phyloP scores from a whole-genome alignment of 2,888 invertebrate species.

The Hyppa rectilinea region DNA sequence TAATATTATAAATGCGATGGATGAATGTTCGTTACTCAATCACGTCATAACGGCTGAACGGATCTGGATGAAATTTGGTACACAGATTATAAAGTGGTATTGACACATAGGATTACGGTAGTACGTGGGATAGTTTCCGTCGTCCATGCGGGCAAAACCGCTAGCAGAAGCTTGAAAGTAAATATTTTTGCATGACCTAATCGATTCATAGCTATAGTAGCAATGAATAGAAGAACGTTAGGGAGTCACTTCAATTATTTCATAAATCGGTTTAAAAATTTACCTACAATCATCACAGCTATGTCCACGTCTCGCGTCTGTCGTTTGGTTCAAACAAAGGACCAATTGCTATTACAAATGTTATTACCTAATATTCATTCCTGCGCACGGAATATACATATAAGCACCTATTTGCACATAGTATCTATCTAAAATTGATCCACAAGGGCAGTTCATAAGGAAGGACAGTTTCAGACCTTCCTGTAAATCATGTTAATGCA shows the following conservation, averaged over 20 bases:
- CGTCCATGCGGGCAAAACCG: too few relatives aligned
- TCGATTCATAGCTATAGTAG: neutral
- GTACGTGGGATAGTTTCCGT: neutral
- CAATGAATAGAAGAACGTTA: neutral
- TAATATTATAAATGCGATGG: too few relatives aligned
- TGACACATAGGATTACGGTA: too few relatives aligned
- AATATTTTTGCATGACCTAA: neutral
- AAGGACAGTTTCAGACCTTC: conserved; percentile 43
- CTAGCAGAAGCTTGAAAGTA: too few relatives aligned
- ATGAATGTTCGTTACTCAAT: too few relatives aligned
- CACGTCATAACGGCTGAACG: too few relatives aligned
- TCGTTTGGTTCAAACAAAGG: conserved; percentile 15
- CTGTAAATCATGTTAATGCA: conserved; percentile 48
- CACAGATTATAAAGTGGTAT: too few relatives aligned
- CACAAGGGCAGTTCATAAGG: conserved; percentile 24
- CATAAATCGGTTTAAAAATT: neutral
- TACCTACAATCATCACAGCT: neutral
- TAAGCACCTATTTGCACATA: neutral
- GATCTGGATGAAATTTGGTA: too few relatives aligned
- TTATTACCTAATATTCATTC: neutral
- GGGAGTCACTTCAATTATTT: neutral
- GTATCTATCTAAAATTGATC: conserved; percentile 3
- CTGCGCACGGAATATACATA: neutral
- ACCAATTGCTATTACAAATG: conserved; percentile 17
- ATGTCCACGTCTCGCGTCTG: neutral